Conservation (phyloP, 1,140 invertebrate genomes). For the Metaphire vulgaris region DNA sequence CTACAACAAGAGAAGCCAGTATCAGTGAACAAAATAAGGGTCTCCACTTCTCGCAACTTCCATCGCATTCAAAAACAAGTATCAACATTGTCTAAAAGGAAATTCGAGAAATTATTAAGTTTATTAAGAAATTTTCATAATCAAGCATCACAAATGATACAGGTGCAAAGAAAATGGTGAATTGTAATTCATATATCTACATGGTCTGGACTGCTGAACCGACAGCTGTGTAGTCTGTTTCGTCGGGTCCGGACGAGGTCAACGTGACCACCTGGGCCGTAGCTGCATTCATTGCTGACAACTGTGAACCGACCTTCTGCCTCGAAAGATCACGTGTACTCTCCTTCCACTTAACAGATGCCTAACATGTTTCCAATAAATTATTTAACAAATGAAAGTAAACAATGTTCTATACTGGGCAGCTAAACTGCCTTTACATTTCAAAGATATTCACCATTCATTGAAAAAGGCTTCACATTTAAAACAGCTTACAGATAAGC, state of each 20-base stretch:
- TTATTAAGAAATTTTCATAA: too few species aligned
- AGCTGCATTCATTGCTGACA: conserved; percentile 97
- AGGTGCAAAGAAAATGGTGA: neutral
- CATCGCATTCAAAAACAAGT: too few species aligned
- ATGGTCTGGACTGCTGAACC: conserved; percentile 95
- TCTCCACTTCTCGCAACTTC: too few species aligned
- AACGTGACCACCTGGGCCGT: conserved; percentile 95
- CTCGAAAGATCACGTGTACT: conserved; percentile 80
- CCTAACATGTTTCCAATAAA: too few species aligned
- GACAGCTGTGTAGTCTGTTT: conserved; percentile 79
- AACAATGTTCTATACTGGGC: too few species aligned
- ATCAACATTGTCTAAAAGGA: too few species aligned
- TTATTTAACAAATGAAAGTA: too few species aligned
- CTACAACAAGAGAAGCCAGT: conserved; percentile 41
- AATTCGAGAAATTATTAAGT: too few species aligned
- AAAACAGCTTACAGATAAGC: too few species aligned
- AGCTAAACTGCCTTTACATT: conserved; percentile 3
- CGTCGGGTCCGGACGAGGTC: conserved; percentile 65
- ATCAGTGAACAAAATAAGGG: too few species aligned
- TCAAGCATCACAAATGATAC: neutral
- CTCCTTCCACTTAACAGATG: conserved; percentile 85
- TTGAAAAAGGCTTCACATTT: too few species aligned
- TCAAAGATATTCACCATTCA: too few species aligned
- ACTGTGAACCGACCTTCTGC: conserved; percentile 89
- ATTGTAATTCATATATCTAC: conserved; percentile 38